Conservation (phyloP, 2,797 vertebrate genomes). For the Echiichthys vipera region DNA sequence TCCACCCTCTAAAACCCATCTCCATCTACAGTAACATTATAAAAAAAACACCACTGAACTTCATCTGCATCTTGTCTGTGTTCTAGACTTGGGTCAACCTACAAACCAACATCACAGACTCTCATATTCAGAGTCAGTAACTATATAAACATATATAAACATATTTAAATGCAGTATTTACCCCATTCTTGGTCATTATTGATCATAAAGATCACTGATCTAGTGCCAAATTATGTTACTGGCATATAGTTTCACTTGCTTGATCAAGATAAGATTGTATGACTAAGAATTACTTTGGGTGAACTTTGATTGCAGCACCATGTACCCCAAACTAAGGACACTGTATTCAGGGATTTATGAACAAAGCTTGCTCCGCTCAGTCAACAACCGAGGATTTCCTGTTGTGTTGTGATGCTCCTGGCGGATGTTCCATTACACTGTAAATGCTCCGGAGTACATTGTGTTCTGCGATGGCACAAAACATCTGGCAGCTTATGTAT, state of each 20-base stretch:
- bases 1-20: neutral
- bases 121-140: too few species aligned
- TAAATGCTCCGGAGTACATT: neutral
- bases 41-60: neutral
- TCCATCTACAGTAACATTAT: neutral
- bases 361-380: slow-evolving; percentile 25
- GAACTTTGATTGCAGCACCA: slow-evolving; percentile 24
- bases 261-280: slow-evolving; percentile 2
- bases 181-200: neutral
- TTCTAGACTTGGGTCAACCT: neutral
- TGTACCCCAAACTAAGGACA: slow-evolving; percentile 32
- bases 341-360: slow-evolving; percentile 34
- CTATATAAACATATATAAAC: too few species aligned
- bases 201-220: neutral
- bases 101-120: neutral
- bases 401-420: slow-evolving; percentile 42
- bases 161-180: neutral
- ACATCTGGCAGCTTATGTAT: slow-evolving; percentile 7
- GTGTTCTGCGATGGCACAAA: slow-evolving; percentile 32
- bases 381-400: slow-evolving; percentile 13
- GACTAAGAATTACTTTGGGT: neutral
- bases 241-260: neutral
- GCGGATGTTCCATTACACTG: slow-evolving; percentile 20
- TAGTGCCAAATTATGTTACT: neutral
- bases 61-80: neutral